Percentiles rank a stretch among this genome's conserved stretches.
Evolutionary conservation across 2,797 vertebrate genomes (phyloP).

Genomic region (Neosalanx taihuensis): DNA sequence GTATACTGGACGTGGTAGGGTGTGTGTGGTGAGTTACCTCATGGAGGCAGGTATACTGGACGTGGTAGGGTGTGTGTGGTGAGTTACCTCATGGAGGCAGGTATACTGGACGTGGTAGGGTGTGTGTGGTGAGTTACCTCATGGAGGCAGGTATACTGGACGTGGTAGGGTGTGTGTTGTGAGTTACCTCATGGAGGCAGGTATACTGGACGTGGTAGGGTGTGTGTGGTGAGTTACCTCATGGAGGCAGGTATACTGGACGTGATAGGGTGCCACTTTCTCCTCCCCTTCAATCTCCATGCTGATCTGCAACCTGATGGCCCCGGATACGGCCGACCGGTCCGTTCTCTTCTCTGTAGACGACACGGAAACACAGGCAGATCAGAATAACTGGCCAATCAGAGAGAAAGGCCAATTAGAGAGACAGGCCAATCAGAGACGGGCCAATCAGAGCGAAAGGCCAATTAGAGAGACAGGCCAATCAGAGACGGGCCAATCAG

Average conservation of each 20-base stretch:
- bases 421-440: too few relatives aligned
- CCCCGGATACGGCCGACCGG: slow-evolving; percentile 93
- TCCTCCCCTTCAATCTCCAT: slow-evolving; percentile 98
- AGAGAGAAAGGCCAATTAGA: neutral
- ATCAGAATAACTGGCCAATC: neutral
- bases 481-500: neutral
- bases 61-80: too few relatives aligned
- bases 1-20: too few relatives aligned
- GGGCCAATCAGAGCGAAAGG: too few relatives aligned
- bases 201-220: too few relatives aligned
- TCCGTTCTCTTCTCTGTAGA: slow-evolving; percentile 91
- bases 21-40: too few relatives aligned
- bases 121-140: too few relatives aligned
- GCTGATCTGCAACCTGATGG: slow-evolving; percentile 91
- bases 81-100: too few relatives aligned
- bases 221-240: slow-evolving; percentile 70
- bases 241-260: slow-evolving; percentile 51
- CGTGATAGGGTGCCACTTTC: slow-evolving; percentile 82
- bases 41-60: too few relatives aligned
- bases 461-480: slow-evolving; percentile 9
- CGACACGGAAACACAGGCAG: slow-evolving; percentile 24
- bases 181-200: too few relatives aligned
- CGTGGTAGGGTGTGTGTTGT: slow-evolving; percentile 1
- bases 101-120: too few relatives aligned
- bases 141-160: too few relatives aligned